A percentile compares a stretch with the other conserved stretches of the same genome.
Evolutionary conservation across 2,113 vertebrate species (phyloP).

Genomic region (Megaptera novaeangliae): DNA sequence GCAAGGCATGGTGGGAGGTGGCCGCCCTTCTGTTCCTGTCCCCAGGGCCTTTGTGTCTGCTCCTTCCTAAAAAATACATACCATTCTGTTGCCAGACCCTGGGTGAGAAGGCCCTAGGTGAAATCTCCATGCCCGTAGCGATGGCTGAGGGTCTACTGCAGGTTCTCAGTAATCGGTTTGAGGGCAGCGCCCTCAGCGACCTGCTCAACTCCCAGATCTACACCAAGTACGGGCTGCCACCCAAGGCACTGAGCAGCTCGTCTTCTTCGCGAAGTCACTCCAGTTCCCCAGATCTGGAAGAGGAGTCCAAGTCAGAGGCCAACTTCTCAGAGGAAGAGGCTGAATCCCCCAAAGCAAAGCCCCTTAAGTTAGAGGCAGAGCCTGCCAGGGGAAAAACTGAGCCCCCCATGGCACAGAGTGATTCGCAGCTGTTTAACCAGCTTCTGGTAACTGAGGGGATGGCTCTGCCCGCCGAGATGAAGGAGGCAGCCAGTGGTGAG

Average conservation of each 20-base stretch:
- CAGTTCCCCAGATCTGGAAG: conserved; percentile 32
- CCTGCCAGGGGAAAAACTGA: conserved; percentile 80
- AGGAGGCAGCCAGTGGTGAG: conserved; percentile 88
- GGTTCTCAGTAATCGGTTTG: conserved; percentile 83
- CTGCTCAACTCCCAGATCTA: conserved; percentile 86
- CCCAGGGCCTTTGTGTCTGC: not conserved
- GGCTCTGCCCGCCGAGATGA: conserved; percentile 76
- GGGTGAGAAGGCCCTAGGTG: conserved; percentile 82
- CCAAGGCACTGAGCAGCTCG: not conserved
- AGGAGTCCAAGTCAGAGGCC: not conserved
- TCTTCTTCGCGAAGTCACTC: not conserved
- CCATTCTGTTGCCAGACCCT: conserved; percentile 57
- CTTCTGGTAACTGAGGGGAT: conserved; percentile 86
- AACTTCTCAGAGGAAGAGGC: conserved; percentile 68
- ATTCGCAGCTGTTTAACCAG: conserved; percentile 80
- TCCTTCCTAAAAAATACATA: not conserved
- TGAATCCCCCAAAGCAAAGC: conserved; percentile 77
- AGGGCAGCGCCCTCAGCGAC: conserved; percentile 82
- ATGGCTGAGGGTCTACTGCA: conserved; percentile 85
- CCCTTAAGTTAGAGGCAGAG: conserved; percentile 34
- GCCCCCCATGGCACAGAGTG: not conserved
- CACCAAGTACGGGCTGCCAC: conserved; percentile 76
- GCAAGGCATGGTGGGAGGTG: too few species aligned
- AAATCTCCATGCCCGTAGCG: conserved; percentile 79
- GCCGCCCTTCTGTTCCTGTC: not conserved